Evolutionary conservation across 2,888 invertebrate species (phyloP), one percentile per base, ranked within the genome.

Genomic region (Agriopis marginaria): DNA sequence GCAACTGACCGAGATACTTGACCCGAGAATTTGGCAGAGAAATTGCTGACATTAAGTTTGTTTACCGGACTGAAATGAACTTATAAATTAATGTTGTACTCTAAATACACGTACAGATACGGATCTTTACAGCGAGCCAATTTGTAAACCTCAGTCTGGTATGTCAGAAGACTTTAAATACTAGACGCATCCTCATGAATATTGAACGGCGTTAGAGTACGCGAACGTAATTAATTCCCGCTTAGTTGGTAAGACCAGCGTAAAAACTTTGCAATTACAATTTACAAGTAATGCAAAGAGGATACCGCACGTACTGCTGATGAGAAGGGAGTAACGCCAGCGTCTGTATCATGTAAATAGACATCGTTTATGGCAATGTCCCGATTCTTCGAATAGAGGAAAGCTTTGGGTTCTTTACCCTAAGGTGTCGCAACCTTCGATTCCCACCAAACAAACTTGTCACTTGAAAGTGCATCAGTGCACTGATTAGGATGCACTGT

Each of bases 401-500:
- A 74, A 73, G 42, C 60, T 64, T 66, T 12, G 51, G 39, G 50
- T 45, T 56, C 51, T 51, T 56, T 50, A 40, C 32, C 60, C 40
- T 50, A 7, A 55, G 60, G 51, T 61, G 55, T 49, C 17, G 50
- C 50, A 55, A 67, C 61, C 71, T 50, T 80, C 81, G 83, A 84
- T 92, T 92, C 91, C 87, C 91, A 92, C 89, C 85, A 81, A 82
- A 79, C 79, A 81, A 81, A 82, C 80, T 23, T 77, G 78, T 44
- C 53, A 77, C 68, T 78, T 73, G 80, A 70, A 75, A 86, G 80
- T 91, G 92, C 93, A 92, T 86, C 83, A 81, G 66, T 87, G 90
- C 89, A 88, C 75, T 89, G 86, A 93, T 94, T 93, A 92, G 85
- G 85, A 94, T 94, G 92, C 94, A 82, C 75, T 70, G 79, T 72